Evolutionary conservation across 2,797 vertebrate species (phyloP).

Genomic region (Pseudomugil gertrudae): DNA sequence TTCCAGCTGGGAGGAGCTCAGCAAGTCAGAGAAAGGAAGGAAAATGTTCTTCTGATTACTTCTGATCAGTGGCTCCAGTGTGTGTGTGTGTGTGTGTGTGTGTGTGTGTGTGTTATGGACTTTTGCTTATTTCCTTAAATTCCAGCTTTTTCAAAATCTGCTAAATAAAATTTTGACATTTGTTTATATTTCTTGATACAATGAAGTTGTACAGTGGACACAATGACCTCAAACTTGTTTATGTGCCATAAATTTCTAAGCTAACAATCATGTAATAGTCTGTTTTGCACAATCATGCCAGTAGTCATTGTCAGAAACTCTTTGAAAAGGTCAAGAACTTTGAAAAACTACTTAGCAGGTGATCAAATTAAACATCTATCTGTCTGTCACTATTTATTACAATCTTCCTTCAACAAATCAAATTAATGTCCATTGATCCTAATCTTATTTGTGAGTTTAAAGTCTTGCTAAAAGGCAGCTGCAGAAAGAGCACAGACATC

Average conservation of each 20-base stretch:
- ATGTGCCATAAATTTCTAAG: too few species aligned
- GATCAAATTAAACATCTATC: not conserved
- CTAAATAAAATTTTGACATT: too few species aligned
- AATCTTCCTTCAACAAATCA: not conserved
- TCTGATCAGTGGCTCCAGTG: too few species aligned
- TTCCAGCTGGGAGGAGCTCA: slow-evolving; percentile 65
- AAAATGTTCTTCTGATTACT: slow-evolving; percentile 40
- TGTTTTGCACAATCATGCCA: not conserved
- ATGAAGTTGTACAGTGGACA: too few species aligned
- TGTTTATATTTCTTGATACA: too few species aligned
- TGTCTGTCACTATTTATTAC: not conserved
- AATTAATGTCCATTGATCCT: not conserved
- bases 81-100: too few species aligned
- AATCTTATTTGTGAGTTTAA: not conserved
- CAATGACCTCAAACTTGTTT: too few species aligned
- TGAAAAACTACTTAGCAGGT: not conserved
- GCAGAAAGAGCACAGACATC: not conserved
- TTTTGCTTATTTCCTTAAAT: too few species aligned
- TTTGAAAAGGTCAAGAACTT: not conserved
- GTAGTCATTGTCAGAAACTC: not conserved
- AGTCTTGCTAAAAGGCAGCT: not conserved
- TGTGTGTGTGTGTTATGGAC: too few species aligned
- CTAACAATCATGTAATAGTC: too few species aligned
- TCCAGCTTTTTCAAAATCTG: too few species aligned
- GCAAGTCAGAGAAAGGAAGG: slow-evolving; percentile 15